Evolutionary conservation across 2,113 vertebrate species (phyloP).

Genomic region (Oryzias celebensis): DNA sequence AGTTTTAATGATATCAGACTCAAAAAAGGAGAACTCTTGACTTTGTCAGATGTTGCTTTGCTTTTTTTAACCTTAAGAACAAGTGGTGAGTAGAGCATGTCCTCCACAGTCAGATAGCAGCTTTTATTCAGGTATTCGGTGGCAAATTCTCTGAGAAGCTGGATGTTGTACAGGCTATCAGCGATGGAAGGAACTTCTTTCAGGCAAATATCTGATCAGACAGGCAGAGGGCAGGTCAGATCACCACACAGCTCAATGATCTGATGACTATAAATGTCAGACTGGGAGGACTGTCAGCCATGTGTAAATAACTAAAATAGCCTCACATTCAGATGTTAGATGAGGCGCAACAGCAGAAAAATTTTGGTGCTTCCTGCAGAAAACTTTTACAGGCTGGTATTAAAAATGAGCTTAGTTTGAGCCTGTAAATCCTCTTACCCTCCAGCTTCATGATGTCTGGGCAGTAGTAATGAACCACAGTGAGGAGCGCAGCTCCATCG

Average conservation of each 20-base stretch:
- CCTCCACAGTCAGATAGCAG: slow-evolving; percentile 91
- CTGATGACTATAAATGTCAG: slow-evolving; percentile 50
- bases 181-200: slow-evolving; percentile 92
- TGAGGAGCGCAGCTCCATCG: slow-evolving; percentile 88
- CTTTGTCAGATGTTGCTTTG: neutral
- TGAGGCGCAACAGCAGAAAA: slow-evolving; percentile 15
- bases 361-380: neutral
- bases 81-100: slow-evolving; percentile 90
- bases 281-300: slow-evolving; percentile 23
- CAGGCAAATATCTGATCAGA: slow-evolving; percentile 88
- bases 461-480: slow-evolving; percentile 93
- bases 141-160: slow-evolving; percentile 89
- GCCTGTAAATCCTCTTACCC: slow-evolving; percentile 73
- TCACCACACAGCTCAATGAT: slow-evolving; percentile 39
- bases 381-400: slow-evolving; percentile 1
- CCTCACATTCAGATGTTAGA: slow-evolving; percentile 29
- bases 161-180: slow-evolving; percentile 94
- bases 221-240: slow-evolving; percentile 30
- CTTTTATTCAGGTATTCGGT: slow-evolving; percentile 89
- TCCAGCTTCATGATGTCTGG: slow-evolving; percentile 94
- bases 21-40: neutral
- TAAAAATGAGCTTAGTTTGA: neutral
- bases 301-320: slow-evolving; percentile 37
- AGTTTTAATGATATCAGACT: neutral
- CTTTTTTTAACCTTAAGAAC: slow-evolving; percentile 87